Evolutionary conservation across 2,888 invertebrate genomes (phyloP).

Genomic region (Cyrtodaria siliqua): DNA sequence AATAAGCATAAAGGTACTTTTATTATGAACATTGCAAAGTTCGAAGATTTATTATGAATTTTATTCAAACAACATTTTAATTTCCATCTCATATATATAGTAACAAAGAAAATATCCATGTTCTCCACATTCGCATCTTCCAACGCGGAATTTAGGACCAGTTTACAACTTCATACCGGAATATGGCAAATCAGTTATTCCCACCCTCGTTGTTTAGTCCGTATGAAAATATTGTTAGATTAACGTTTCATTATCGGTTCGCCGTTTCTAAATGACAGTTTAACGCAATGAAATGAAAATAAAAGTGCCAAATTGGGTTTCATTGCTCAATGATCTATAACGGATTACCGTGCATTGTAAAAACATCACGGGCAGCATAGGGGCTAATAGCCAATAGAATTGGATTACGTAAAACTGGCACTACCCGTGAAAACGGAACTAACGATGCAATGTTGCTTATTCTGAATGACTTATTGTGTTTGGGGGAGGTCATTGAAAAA

Average conservation of each 20-base stretch:
- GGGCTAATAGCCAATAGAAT: constrained; percentile 12
- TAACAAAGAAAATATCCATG: too few relatives aligned
- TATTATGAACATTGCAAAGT: too few relatives aligned
- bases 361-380: constrained; percentile 24
- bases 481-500: too few relatives aligned
- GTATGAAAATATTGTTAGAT: constrained; percentile 24
- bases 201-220: constrained; percentile 21
- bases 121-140: constrained; percentile 10
- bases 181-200: constrained; percentile 42
- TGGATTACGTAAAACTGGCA: constrained; percentile 36
- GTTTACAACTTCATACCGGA: constrained; percentile 34
- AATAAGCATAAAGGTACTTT: too few relatives aligned
- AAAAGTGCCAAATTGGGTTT: constrained; percentile 52
- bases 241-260: constrained; percentile 34
- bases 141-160: constrained; percentile 23
- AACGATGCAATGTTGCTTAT: neutral
- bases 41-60: too few relatives aligned
- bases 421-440: constrained; percentile 33
- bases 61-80: too few relatives aligned
- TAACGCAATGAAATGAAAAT: constrained; percentile 52
- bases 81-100: too few relatives aligned
- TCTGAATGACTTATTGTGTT: neutral
- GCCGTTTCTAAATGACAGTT: constrained; percentile 33
- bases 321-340: constrained; percentile 39
- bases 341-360: constrained; percentile 35